Evolutionary conservation across 1,140 invertebrate genomes (phyloP), one percentile per base, ranked within the genome.

Genomic region (Potamilus streckersoni): DNA sequence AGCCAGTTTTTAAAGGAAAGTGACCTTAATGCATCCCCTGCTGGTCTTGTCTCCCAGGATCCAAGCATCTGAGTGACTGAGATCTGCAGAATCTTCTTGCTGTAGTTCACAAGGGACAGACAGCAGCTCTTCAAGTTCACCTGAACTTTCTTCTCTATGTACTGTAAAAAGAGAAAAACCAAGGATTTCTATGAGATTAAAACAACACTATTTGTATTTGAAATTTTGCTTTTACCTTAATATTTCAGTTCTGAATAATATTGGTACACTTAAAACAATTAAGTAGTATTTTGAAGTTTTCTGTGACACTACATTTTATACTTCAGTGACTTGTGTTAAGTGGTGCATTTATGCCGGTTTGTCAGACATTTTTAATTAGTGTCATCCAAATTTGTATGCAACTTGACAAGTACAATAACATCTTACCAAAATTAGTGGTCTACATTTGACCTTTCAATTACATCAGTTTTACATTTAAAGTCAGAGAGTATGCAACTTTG

Each of bases 101-200:
- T 92, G 71, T 93, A 91, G 80, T 93, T 94, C 71, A 94, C 90
- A 61, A 96, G 86, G 60, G 93, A 94, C 23, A 95, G 64, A 57
- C 93, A 93, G 83, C 92, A 93, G 85, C 95, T 95, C 23, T 94
- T 94, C 58, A 96, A 85, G 15, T 94, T 94, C 78, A 96, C 92
- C 89, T 95, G 95, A 59, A 95, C 91, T 89, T 95, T 95, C 81
- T 95, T 94, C 82, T 83, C 86, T 23, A 89, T 77, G 78, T 88
- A 89, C 88, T 89, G 82, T 59, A 84, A 84, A 38, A 63, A 17
- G 59, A 56, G 15, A 64, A 59, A 67, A n/a, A 62, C 58, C 16
- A 19, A 56, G 27, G 4, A 62, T 4, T 14, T n/a, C 4, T 23
- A 62, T 0, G 1, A n/a, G 23, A n/a, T 5, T 23, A 62, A 62